Base-by-base conservation (phyloP, 2,797 vertebrate species). In the Lagocephalus sceleratus region DNA sequence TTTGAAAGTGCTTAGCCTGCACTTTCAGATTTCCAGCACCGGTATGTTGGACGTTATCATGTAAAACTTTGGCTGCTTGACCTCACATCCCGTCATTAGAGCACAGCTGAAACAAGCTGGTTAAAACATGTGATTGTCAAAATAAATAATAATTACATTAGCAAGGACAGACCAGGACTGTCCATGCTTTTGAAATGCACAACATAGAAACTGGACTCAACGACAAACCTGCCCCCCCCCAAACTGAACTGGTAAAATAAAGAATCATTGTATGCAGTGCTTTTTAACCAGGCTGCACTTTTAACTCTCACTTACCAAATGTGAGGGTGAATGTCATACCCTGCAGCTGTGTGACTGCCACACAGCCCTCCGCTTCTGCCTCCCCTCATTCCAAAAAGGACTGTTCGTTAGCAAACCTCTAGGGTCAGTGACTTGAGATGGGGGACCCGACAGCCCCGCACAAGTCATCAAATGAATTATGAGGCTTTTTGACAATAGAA, bases 221-320 rank as follows among this genome's bases (percentile, higher is more conserved):
- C 12, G 11, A 10, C 11, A 29, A 29, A 29, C 11, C 26, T 10
- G 26, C 4, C 12, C 32, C 5, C 32, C 32, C 32, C 12, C 8
- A 29, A 29, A 35, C 32, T 35, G 32, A 35, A 35, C 32, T 42
- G 16, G 5, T 25, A 47, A 42, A 69, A 85, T 81, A 86, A 81
- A 66, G 60, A 40, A n/a, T 21, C 35, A 46, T 63, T 82, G 73
- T 1, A 39, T 15, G 22, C 40, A 19, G 40, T 16, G 8, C 32
- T 32, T 73, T 60, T 86, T 87, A 87, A 88, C 79, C 79, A 87
- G 54, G 66, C 82, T 72, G 40, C 70, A 73, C 79, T 78, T 84
- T 76, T 71, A 71, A 53, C 70, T 60, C 47, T 72, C 72, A 21
- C 77, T 60, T 67, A 19, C 40, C 17, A 42, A 57, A 76, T 54